These are phyloP conservation scores for Gallinago jamesoni DNA, from an alignment of 2,113 vertebrate genomes.

Conservation along the genomic window DNA sequence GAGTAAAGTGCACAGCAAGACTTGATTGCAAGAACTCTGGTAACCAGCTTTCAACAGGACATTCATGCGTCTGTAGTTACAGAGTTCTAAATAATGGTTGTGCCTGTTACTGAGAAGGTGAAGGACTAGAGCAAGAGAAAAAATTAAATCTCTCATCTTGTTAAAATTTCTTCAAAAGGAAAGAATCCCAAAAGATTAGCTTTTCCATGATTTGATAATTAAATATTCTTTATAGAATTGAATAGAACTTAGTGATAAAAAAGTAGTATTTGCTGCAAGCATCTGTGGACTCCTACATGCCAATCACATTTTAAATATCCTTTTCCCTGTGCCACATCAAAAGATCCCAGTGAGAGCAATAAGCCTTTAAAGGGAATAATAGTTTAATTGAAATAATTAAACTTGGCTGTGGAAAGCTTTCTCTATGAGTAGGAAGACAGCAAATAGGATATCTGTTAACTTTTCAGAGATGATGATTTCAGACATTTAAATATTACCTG, in stretches of 20 bases:
- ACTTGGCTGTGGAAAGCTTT: neutral
- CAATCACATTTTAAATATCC: neutral
- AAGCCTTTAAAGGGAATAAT: neutral
- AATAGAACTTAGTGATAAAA: neutral
- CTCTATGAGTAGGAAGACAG: neutral
- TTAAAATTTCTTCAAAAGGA: neutral
- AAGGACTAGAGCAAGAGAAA: neutral
- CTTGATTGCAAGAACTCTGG: neutral
- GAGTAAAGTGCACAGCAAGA: neutral
- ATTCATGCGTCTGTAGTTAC: neutral
- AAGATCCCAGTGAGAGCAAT: neutral
- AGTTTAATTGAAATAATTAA: neutral
- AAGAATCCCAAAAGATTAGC: neutral
- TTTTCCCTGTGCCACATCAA: neutral
- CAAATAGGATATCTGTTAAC: neutral
- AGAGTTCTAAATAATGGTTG: neutral
- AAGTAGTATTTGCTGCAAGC: neutral
- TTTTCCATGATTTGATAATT: neutral
- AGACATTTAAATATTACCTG: neutral
- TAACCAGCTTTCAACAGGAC: neutral
- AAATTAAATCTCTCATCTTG: neutral
- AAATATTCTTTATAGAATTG: neutral
- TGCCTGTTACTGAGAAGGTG: neutral
- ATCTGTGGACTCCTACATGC: neutral
- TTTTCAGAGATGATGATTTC: neutral